These are phyloP conservation scores for Lagocephalus sceleratus DNA, from an alignment of 2,797 vertebrate genomes.

Conservation along the genomic window DNA sequence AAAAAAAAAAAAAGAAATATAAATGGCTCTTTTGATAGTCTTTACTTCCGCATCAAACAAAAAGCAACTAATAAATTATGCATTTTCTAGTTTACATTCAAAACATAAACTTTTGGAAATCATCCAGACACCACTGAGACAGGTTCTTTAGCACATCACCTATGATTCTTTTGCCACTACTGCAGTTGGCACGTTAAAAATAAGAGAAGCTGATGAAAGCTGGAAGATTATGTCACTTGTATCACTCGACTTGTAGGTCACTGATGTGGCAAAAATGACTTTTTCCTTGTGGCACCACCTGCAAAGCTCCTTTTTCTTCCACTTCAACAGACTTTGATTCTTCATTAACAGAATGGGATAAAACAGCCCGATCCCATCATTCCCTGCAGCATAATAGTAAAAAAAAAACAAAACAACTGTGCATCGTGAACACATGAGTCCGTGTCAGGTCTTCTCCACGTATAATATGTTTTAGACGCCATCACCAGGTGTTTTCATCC, in stretches of 20 bases:
- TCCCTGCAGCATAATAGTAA: slow-evolving; percentile 19
- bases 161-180: slow-evolving; percentile 29
- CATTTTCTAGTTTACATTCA: slow-evolving; percentile 58
- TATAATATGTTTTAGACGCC: slow-evolving; percentile 10
- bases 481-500: slow-evolving; percentile 85
- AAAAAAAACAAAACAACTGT: slow-evolving; percentile 9
- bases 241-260: slow-evolving; percentile 7
- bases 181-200: slow-evolving; percentile 55
- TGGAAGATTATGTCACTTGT: slow-evolving; percentile 8
- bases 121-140: slow-evolving; percentile 28
- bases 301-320: slow-evolving; percentile 6
- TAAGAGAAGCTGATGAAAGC: slow-evolving; percentile 20
- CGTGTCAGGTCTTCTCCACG: slow-evolving; percentile 26
- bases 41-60: slow-evolving; percentile 76
- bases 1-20: background rate
- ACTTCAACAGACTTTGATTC: slow-evolving; percentile 17
- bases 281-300: no score
- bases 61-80: slow-evolving; percentile 79
- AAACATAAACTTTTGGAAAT: slow-evolving; percentile 59
- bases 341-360: slow-evolving; percentile 18
- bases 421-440: slow-evolving; percentile 9
- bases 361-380: slow-evolving; percentile 7
- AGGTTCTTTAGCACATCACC: slow-evolving; percentile 12
- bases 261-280: no score
- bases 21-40: slow-evolving; percentile 33